Evolutionary conservation across 2,113 vertebrate species (phyloP).

Genomic region (Ammodytes marinus): DNA sequence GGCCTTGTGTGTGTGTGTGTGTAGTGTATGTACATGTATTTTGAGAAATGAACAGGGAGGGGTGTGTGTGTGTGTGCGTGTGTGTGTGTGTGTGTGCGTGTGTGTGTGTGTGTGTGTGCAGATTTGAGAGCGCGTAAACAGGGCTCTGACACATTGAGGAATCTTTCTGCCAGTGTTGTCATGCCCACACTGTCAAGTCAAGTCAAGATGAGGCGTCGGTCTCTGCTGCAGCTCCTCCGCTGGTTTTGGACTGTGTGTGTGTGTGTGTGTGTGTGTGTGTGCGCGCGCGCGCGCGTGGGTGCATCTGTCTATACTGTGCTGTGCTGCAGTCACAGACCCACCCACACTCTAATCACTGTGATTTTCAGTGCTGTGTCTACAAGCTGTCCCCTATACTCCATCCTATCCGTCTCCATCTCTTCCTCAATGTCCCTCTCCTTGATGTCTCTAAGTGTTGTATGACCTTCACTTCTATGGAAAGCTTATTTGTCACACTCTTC

Average conservation of each 20-base stretch:
- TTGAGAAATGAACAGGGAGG: not conserved
- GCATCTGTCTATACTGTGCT: not conserved
- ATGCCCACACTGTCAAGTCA: conserved; percentile 69
- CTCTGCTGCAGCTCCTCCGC: conserved; percentile 40
- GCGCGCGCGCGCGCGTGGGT: too few relatives aligned
- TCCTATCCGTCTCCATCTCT: not conserved
- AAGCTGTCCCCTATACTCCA: not conserved
- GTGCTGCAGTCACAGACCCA: conserved; percentile 32
- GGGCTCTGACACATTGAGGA: conserved; percentile 43
- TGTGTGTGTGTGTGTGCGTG: not conserved
- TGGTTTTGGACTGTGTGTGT: conserved; percentile 24
- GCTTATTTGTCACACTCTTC: not conserved
- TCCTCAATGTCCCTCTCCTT: not conserved
- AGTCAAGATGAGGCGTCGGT: conserved; percentile 50
- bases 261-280: not conserved
- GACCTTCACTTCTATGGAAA: not conserved
- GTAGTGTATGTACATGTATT: not conserved
- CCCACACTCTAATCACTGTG: conserved; percentile 21
- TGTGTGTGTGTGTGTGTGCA: not conserved
- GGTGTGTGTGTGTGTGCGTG: not conserved
- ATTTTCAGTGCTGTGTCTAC: conserved; percentile 35
- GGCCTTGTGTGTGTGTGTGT: not conserved
- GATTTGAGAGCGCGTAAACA: not conserved
- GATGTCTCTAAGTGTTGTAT: not conserved
- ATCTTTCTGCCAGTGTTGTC: conserved; percentile 50